These are phyloP conservation scores for Atrina japonica DNA, from an alignment of 2,888 invertebrate species.

Conservation along the genomic window DNA sequence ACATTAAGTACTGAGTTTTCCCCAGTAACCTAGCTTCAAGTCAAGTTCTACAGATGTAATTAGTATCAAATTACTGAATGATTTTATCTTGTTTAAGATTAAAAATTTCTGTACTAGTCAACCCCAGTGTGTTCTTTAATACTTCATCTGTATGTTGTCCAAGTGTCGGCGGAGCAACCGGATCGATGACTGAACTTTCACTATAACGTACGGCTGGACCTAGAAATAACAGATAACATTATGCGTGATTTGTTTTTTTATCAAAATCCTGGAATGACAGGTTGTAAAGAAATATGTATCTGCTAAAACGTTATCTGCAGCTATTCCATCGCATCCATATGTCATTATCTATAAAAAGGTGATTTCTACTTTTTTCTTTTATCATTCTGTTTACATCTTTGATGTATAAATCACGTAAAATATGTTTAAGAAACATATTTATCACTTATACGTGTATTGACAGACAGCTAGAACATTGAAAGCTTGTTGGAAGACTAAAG, in stretches of 20 bases:
- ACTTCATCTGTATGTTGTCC: conserved; percentile 94
- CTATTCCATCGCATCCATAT: not conserved
- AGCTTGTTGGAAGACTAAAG: no score
- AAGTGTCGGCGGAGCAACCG: conserved; percentile 88
- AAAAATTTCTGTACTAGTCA: conserved; percentile 42
- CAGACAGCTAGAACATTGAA: no score
- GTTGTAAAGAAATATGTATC: not conserved
- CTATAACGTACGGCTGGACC: conserved; percentile 94
- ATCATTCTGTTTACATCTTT: no score
- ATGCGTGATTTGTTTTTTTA: not conserved
- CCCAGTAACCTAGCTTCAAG: no score
- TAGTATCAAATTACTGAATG: conserved; percentile 52
- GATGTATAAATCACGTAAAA: no score
- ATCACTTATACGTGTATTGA: no score
- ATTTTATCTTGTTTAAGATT: conserved; percentile 44
- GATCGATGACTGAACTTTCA: conserved; percentile 85
- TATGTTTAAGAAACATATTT: no score
- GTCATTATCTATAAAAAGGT: not conserved
- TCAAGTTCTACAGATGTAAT: no score
- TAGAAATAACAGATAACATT: conserved; percentile 34
- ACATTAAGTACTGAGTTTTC: no score
- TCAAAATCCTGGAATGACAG: not conserved
- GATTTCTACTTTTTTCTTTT: no score
- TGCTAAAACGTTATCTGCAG: not conserved
- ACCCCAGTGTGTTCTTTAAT: conserved; percentile 80